These are phyloP conservation scores for Temnothorax unifasciatus DNA, from an alignment of 2,888 invertebrate species.

Conservation along the genomic window DNA sequence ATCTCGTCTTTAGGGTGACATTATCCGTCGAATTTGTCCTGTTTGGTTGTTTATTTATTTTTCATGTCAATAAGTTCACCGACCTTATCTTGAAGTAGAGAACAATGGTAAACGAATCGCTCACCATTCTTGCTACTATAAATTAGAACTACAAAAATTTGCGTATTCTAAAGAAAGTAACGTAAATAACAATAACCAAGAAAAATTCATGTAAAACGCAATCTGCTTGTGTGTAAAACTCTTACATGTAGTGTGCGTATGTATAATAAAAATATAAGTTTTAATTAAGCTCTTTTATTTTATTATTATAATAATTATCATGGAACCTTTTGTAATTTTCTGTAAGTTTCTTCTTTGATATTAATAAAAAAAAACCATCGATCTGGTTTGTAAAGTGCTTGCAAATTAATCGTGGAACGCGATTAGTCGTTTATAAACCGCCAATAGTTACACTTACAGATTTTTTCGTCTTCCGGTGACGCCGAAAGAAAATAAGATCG, in stretches of 20 bases:
- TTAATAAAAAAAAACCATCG: neutral
- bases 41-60: constrained; percentile 14
- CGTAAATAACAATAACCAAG: neutral
- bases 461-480: neutral
- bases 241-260: neutral
- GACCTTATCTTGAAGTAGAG: neutral
- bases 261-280: neutral
- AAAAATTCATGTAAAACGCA: neutral
- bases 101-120: too few relatives aligned
- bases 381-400: neutral
- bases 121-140: neutral
- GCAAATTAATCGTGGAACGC: neutral
- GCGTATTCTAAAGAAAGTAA: neutral
- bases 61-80: neutral
- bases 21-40: constrained; percentile 49
- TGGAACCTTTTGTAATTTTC: neutral
- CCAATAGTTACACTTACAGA: neutral
- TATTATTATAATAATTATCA: neutral
- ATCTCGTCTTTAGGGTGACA: constrained; percentile 64
- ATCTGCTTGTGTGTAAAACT: neutral
- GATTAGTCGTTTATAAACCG: neutral
- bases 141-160: neutral
- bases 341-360: neutral
- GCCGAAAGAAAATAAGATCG: constrained; percentile 8
- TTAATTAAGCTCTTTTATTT: neutral